These are phyloP conservation scores for Zosterops hypoxanthus DNA, from an alignment of 2,113 vertebrate species.

Conservation along the genomic window DNA sequence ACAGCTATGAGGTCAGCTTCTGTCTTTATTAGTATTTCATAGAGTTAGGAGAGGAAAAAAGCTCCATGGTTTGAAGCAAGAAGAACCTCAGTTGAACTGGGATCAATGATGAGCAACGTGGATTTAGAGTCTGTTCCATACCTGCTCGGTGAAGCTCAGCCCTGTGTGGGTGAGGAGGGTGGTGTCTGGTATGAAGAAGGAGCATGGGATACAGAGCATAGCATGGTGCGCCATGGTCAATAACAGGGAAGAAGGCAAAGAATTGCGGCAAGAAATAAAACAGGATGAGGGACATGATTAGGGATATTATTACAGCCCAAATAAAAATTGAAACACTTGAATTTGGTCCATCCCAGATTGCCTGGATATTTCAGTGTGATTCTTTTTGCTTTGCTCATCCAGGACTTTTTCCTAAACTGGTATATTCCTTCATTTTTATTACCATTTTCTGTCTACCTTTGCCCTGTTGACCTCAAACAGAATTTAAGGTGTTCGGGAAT, in stretches of 20 bases:
- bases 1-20: accelerated
- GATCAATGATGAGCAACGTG: neutral
- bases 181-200: neutral
- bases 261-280: neutral
- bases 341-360: neutral
- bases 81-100: neutral
- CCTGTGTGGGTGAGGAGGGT: accelerated
- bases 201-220: neutral
- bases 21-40: neutral
- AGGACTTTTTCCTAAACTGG: neutral
- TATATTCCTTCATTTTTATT: neutral
- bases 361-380: neutral
- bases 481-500: neutral
- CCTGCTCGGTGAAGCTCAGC: neutral
- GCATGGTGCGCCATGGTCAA: neutral
- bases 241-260: neutral
- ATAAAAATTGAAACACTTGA: neutral
- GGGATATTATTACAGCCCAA: neutral
- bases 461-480: neutral
- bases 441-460: neutral
- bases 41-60: neutral
- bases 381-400: neutral
- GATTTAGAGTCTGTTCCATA: neutral
- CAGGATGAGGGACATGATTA: neutral
- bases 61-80: neutral